Evolutionary conservation across 2,888 invertebrate species (phyloP).

Genomic region (Drosophila leonis): DNA sequence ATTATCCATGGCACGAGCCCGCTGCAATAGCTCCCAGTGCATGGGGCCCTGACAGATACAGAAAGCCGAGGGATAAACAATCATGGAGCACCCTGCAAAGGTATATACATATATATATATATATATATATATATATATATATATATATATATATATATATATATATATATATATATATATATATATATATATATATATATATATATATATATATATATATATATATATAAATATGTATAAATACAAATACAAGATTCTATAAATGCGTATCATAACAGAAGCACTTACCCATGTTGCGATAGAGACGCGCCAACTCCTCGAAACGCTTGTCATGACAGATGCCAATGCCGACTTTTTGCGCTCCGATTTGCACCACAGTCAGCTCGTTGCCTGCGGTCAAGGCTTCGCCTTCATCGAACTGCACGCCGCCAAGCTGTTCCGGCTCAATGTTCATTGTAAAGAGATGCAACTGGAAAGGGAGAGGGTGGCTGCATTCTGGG

Average conservation of each 20-base stretch:
- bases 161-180: neutral
- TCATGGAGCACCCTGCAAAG: conserved; percentile 90
- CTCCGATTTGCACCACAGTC: conserved; percentile 90
- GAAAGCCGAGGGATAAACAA: conserved; percentile 97
- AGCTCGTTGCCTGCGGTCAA: conserved; percentile 91
- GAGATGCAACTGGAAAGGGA: conserved; percentile 91
- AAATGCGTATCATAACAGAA: neutral
- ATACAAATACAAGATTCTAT: neutral
- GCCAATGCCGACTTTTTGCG: conserved; percentile 93
- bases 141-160: neutral
- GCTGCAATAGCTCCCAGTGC: conserved; percentile 95
- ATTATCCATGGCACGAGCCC: conserved; percentile 94
- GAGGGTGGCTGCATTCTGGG: neutral
- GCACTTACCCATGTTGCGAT: conserved; percentile 87
- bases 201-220: neutral
- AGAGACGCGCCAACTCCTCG: conserved; percentile 93
- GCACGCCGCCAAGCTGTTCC: conserved; percentile 91
- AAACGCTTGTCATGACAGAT: conserved; percentile 98
- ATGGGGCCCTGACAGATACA: conserved; percentile 89
- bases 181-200: neutral
- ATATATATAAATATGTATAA: neutral
- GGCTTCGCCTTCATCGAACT: conserved; percentile 95
- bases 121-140: neutral
- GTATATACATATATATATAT: neutral
- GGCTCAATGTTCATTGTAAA: conserved; percentile 93